Evolutionary conservation across 2,113 vertebrate species (phyloP).

Genomic region (Nestor notabilis): DNA sequence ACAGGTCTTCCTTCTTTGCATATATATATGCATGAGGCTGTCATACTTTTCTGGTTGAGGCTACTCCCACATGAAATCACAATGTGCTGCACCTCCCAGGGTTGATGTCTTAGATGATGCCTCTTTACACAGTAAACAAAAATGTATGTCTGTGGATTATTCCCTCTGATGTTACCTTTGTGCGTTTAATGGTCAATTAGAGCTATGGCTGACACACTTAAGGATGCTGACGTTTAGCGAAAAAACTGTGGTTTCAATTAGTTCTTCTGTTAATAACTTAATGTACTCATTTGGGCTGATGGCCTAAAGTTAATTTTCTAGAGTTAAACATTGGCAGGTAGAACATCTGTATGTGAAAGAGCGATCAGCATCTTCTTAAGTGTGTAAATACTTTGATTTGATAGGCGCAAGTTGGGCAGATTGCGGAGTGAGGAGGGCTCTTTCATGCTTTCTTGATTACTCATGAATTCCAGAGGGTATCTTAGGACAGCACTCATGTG

Average conservation of each 20-base stretch:
- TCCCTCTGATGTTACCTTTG: not conserved
- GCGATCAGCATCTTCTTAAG: not conserved
- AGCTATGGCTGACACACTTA: not conserved
- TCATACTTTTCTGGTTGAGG: not conserved
- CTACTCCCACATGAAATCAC: not conserved
- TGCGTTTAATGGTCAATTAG: not conserved
- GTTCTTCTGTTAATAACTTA: not conserved
- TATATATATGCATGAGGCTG: not conserved
- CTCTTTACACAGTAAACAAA: not conserved
- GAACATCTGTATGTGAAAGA: not conserved
- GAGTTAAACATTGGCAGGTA: not conserved
- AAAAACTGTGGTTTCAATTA: not conserved
- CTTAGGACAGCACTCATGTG: not conserved
- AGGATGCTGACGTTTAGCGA: not conserved
- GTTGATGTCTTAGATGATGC: not conserved
- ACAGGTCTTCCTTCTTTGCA: not conserved
- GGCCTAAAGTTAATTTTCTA: not conserved
- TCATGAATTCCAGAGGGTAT: conserved; percentile 30
- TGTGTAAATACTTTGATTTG: not conserved
- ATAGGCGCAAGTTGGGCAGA: not conserved
- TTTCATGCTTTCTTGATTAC: not conserved
- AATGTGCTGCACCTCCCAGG: not conserved
- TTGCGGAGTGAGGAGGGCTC: not conserved
- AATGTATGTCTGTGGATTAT: not conserved
- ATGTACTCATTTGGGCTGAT: not conserved